Conservation (phyloP, 2,888 invertebrate genomes). For the Diloba caeruleocephala region DNA sequence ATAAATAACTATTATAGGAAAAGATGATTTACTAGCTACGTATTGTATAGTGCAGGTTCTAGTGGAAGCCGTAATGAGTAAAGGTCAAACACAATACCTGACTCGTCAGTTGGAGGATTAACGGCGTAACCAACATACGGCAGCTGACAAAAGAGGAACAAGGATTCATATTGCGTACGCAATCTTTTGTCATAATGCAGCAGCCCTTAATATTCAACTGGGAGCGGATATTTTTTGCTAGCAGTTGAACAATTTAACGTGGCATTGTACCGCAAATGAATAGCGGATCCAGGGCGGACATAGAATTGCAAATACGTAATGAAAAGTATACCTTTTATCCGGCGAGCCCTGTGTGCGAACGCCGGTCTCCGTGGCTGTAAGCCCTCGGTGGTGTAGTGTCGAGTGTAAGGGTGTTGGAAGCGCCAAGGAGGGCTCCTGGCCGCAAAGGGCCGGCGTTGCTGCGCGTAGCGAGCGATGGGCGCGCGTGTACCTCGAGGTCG, state of each 20-base stretch:
- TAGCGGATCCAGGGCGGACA: conserved; percentile 70
- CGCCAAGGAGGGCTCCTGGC: conserved; percentile 85
- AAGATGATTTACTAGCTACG: conserved; percentile 27
- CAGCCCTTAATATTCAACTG: conserved; percentile 54
- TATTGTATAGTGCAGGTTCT: conserved; percentile 44
- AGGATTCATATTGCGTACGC: conserved; percentile 47
- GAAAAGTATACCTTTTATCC: conserved; percentile 80
- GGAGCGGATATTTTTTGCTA: conserved; percentile 53
- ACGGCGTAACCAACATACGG: conserved; percentile 58
- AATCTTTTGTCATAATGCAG: conserved; percentile 72
- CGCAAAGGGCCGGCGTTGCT: conserved; percentile 87
- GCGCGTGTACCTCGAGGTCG: conserved; percentile 83
- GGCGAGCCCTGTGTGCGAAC: conserved; percentile 81
- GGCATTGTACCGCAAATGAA: conserved; percentile 68
- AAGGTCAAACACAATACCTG: conserved; percentile 73
- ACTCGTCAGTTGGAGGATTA: conserved; percentile 71
- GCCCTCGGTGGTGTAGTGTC: conserved; percentile 70
- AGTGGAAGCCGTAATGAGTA: conserved; percentile 75
- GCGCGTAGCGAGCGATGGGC: conserved; percentile 79
- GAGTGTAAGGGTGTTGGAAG: conserved; percentile 72
- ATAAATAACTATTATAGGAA: conserved; percentile 15
- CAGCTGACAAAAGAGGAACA: conserved; percentile 56
- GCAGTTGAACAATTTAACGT: conserved; percentile 62
- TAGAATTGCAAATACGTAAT: conserved; percentile 63
- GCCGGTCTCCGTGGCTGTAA: conserved; percentile 79